Percentiles rank a stretch among this genome's conserved stretches.
Evolutionary conservation across 2,797 vertebrate species (phyloP).

Genomic region (Propithecus deckenii): DNA sequence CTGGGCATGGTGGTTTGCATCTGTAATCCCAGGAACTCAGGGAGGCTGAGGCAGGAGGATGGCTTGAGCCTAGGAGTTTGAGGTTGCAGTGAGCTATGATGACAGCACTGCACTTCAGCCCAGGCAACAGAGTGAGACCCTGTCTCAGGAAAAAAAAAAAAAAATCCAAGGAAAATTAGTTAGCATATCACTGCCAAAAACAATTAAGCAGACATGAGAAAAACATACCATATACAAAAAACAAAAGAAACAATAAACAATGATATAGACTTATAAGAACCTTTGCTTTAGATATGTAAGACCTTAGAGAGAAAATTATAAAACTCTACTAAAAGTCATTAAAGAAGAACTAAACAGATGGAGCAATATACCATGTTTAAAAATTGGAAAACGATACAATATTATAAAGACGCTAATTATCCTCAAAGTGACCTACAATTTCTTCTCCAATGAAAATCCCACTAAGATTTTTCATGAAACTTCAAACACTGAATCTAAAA

Average conservation of each 20-base stretch:
- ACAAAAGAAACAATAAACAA: background rate
- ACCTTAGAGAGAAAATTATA: conserved; percentile 34
- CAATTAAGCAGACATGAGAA: background rate
- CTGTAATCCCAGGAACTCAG: background rate
- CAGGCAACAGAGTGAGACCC: background rate
- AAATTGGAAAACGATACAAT: background rate
- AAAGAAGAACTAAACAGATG: conserved; percentile 10
- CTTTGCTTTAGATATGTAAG: background rate
- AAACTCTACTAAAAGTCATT: background rate
- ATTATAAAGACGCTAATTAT: background rate
- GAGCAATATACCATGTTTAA: background rate
- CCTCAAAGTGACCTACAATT: background rate
- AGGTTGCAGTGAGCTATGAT: background rate
- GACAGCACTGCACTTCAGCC: background rate
- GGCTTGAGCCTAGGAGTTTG: background rate
- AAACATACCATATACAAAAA: background rate
- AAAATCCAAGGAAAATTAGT: conserved; percentile 33
- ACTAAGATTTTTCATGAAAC: conserved; percentile 31
- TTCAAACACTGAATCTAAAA: conserved; percentile 4
- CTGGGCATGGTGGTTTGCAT: background rate
- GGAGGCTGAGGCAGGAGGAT: background rate
- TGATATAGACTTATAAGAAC: background rate
- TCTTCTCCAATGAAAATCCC: conserved; percentile 1
- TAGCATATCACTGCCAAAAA: background rate
- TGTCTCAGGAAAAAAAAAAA: background rate